Base-by-base conservation (phyloP, 2,113 vertebrate species). In the Saccopteryx leptura region DNA sequence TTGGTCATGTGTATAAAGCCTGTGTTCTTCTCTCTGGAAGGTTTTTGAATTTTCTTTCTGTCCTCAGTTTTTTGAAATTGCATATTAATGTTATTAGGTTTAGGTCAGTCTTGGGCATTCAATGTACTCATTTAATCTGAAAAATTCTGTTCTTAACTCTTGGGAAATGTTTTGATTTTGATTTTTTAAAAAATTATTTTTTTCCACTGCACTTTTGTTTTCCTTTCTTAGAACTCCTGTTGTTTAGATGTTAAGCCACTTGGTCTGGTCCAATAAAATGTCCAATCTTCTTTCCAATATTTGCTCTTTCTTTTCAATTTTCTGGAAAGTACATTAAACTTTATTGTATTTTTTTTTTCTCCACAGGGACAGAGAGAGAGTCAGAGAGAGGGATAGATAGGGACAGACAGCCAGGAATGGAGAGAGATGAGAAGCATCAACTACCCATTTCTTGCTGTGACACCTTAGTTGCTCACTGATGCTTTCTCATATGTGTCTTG, bases 1-100 rank as follows among this genome's bases (percentile, higher is more conserved):
- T 39, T 54, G n/a, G 74, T 24, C 28, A 50, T 31, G 18, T 74
- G 18, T 80, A 26, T 26, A 79, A 61, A 80, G 63, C 68, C 9
- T 75, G 5, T 63, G 46, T 54, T 82, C 31, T 46, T 69, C 13
- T 94, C n/a, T 80, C 39, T 31, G 33, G 26, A 81, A 72, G 1
- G 10, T 85, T 68, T 95, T 69, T 9, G 46, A 89, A 96, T 10
- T 26, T 79, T 90, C 9, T 39, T 31, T 85, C 93, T 81, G 60
- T 28, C 5, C 1, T 76, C 5, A 50, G 4, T 79, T 28, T 80
- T 79, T 60, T 89, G 54, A 75, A 91, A 89, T 23, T 72, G 14
- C 12, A 76, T 14, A 5, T 39, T 63, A 18, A 58, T 48, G 0
- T 74, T 65, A 61, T 75, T 75, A 87, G 18, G 6, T 80, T 80